Evolutionary conservation across 2,797 vertebrate species (phyloP).

Genomic region (Acrossocheilus fasciatus): DNA sequence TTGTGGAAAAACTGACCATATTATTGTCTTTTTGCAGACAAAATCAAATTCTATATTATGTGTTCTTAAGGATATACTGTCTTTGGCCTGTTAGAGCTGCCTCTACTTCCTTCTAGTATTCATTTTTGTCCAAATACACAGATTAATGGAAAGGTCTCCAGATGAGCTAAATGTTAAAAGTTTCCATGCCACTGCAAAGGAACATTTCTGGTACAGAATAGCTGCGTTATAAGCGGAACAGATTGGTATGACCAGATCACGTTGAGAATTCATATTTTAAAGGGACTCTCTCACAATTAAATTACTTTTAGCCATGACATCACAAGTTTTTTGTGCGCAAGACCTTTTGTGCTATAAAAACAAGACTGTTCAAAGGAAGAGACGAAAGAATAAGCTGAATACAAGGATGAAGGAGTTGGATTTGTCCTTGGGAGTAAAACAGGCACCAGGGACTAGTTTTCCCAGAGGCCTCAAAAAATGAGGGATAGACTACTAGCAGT

Average conservation of each 20-base stretch:
- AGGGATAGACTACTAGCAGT: background rate
- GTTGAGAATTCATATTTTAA: background rate
- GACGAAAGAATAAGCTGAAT: slow-evolving; percentile 16
- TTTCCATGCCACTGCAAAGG: background rate
- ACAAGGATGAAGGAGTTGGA: background rate
- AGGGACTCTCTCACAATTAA: background rate
- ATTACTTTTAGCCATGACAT: slow-evolving; percentile 3
- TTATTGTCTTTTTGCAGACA: background rate
- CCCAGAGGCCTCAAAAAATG: slow-evolving; percentile 5
- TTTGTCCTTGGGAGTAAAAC: slow-evolving; percentile 16
- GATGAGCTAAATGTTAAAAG: background rate
- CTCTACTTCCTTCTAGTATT: background rate
- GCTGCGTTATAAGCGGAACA: background rate
- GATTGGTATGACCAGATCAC: background rate
- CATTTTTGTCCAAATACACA: background rate
- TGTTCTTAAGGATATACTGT: background rate
- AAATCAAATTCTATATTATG: background rate
- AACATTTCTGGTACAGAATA: slow-evolving; percentile 12
- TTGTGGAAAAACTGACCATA: background rate
- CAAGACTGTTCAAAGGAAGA: slow-evolving; percentile 6
- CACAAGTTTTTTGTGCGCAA: background rate
- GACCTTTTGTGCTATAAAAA: background rate
- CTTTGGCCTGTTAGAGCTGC: background rate
- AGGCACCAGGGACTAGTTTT: background rate
- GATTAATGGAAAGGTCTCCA: background rate